These are phyloP conservation scores for Formica aserva DNA, from an alignment of 2,888 invertebrate genomes.

Conservation along the genomic window DNA sequence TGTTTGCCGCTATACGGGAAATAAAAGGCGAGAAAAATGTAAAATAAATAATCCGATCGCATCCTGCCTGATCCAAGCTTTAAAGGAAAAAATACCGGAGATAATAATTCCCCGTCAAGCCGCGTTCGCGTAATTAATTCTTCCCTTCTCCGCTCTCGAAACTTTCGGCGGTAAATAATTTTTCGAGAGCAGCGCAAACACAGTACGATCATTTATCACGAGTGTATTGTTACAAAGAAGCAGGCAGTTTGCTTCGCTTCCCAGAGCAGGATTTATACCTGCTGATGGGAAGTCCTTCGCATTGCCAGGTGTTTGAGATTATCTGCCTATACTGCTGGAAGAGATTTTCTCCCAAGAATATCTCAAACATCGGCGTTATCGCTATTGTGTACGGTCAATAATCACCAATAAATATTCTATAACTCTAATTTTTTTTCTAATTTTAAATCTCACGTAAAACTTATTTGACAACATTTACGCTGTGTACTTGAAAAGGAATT, in stretches of 20 bases:
- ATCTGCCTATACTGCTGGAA: conserved; percentile 22
- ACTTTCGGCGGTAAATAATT: conserved; percentile 40
- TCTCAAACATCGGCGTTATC: conserved; percentile 1
- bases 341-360: conserved; percentile 25
- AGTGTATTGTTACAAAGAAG: conserved; percentile 17
- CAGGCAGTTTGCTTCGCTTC: conserved; percentile 16
- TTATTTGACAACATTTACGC: not conserved
- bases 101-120: conserved; percentile 22
- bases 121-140: conserved; percentile 29
- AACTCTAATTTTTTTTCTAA: not conserved
- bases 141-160: not conserved
- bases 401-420: not conserved
- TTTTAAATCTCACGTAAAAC: conserved; percentile 4
- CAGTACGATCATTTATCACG: conserved; percentile 25
- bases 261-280: conserved; percentile 14
- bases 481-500: not conserved
- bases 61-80: not conserved
- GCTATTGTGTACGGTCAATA: not conserved
- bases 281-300: conserved; percentile 29
- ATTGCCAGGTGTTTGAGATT: conserved; percentile 30
- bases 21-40: not conserved
- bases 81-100: not conserved
- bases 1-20: not conserved
- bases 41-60: conserved; percentile 22
- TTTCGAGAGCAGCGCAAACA: conserved; percentile 11